Evolutionary conservation across 2,113 vertebrate genomes (phyloP).

Genomic region (Aldabrachelys gigantea): DNA sequence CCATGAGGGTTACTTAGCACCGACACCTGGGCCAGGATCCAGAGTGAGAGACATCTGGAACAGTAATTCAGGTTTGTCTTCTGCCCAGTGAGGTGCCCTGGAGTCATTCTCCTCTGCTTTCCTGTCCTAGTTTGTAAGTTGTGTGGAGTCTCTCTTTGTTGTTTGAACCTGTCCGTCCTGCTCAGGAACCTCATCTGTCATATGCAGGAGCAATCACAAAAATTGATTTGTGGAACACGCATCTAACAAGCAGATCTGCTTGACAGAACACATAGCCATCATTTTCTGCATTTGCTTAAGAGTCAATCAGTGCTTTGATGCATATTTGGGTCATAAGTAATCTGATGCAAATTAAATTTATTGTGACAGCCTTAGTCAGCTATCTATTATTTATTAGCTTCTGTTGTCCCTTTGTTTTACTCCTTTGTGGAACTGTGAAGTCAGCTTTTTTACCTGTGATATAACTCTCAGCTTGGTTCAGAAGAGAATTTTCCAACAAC

Average conservation of each 20-base stretch:
- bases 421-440: conserved; percentile 59
- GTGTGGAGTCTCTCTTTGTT: neutral
- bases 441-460: conserved; percentile 19
- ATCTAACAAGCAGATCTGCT: conserved; percentile 23
- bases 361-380: conserved; percentile 49
- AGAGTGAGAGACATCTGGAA: neutral
- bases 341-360: conserved; percentile 44
- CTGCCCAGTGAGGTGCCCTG: neutral
- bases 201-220: conserved; percentile 30
- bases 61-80: neutral
- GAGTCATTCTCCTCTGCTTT: neutral
- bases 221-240: conserved; percentile 36
- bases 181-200: conserved; percentile 4
- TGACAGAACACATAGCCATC: conserved; percentile 38
- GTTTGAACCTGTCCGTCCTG: too few relatives aligned
- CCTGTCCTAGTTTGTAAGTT: neutral
- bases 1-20: rapidly evolving
- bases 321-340: conserved; percentile 62
- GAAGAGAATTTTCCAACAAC: conserved; percentile 44
- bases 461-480: conserved; percentile 19
- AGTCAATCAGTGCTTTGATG: conserved; percentile 60
- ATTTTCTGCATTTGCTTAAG: conserved; percentile 41
- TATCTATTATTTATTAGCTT: conserved; percentile 52
- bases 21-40: neutral
- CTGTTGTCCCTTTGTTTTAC: conserved; percentile 25